These are phyloP conservation scores for Dipodomys merriami DNA, from an alignment of 2,113 vertebrate species.

Conservation along the genomic window DNA sequence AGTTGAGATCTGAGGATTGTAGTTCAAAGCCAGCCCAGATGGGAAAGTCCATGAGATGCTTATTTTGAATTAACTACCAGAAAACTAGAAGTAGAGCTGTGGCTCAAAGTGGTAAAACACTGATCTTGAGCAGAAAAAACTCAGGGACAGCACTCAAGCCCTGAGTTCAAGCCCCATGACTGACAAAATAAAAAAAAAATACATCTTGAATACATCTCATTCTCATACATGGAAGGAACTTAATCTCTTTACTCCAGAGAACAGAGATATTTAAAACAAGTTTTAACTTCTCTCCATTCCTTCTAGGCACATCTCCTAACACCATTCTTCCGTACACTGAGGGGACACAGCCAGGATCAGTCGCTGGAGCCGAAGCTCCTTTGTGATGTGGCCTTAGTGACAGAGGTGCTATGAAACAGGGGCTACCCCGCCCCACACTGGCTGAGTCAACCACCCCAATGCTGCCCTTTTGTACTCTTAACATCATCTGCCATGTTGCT, in stretches of 20 bases:
- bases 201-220: too few species aligned
- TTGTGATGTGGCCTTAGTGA: conserved; percentile 72
- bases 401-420: not conserved
- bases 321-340: not conserved
- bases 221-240: too few species aligned
- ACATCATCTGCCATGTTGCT: conserved; percentile 67
- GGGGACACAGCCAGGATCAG: not conserved
- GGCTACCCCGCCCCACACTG: not conserved
- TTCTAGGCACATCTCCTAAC: not conserved
- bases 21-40: too few species aligned
- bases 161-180: too few species aligned
- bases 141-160: too few species aligned
- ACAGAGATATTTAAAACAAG: not conserved
- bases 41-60: too few species aligned
- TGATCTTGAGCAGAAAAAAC: too few species aligned
- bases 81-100: too few species aligned
- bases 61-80: too few species aligned
- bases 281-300: not conserved
- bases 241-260: not conserved
- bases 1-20: too few species aligned
- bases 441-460: not conserved
- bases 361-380: conserved; percentile 11
- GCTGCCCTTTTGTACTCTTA: conserved; percentile 32
- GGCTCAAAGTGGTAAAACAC: too few species aligned
- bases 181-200: too few species aligned